Percentiles rank a stretch among this genome's conserved stretches.
These are phyloP conservation scores for Hassar affinis DNA, from an alignment of 2,113 vertebrate genomes.

Conservation along the genomic window DNA sequence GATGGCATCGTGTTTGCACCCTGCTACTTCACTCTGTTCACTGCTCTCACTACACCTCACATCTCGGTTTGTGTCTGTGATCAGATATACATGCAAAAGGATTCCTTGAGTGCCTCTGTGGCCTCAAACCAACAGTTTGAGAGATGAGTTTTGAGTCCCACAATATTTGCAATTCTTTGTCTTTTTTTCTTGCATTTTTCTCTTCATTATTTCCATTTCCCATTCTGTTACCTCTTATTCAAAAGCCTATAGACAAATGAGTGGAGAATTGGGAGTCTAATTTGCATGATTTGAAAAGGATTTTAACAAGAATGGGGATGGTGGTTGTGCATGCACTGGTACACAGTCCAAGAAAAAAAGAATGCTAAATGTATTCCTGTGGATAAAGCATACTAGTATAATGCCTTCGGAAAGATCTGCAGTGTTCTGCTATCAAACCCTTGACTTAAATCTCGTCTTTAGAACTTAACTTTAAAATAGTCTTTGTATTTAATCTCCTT, in stretches of 20 bases:
- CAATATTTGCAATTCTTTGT: conserved; percentile 37
- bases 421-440: not conserved
- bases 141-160: conserved; percentile 30
- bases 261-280: conserved; percentile 22
- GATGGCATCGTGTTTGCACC: not conserved
- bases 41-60: not conserved
- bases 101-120: conserved; percentile 37
- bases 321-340: not conserved
- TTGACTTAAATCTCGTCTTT: not conserved
- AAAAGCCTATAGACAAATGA: not conserved
- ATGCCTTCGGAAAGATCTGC: not conserved
- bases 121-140: conserved; percentile 32
- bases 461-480: not conserved
- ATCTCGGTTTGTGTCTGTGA: not conserved
- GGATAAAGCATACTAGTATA: not conserved
- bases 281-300: conserved; percentile 29
- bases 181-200: conserved; percentile 24
- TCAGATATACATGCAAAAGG: conserved; percentile 1
- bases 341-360: not conserved
- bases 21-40: not conserved
- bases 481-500: not conserved
- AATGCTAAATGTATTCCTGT: not conserved
- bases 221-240: not conserved
- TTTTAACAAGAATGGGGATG: not conserved
- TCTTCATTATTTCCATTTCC: not conserved